Evolutionary conservation across 2,888 invertebrate species (phyloP).

Genomic region (Xanthia icteritia): DNA sequence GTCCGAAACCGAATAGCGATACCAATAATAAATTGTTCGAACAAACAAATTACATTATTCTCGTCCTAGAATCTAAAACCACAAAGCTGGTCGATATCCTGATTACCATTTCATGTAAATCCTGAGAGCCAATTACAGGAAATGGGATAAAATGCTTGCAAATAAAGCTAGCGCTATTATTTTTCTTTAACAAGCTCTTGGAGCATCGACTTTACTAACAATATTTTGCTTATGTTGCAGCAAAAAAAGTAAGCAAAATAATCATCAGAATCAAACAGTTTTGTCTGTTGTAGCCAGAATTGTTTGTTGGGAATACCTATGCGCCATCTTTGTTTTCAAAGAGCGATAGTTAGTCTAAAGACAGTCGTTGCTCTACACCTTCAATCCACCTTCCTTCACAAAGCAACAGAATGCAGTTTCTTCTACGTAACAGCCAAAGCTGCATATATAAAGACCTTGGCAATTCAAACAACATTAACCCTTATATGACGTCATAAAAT

Average conservation of each 20-base stretch:
- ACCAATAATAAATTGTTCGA: conserved; percentile 2
- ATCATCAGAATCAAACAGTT: background rate
- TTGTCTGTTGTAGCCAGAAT: background rate
- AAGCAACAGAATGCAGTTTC: background rate
- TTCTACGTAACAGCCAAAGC: background rate
- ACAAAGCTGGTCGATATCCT: conserved; percentile 10
- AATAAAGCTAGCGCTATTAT: conserved; percentile 4
- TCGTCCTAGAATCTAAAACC: conserved; percentile 13
- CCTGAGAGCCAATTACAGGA: conserved; percentile 45
- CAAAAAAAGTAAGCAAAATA: too few species aligned
- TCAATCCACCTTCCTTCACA: too few species aligned
- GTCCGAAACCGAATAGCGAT: too few species aligned
- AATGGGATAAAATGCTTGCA: conserved; percentile 5
- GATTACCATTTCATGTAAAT: conserved; percentile 55
- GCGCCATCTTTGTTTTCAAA: too few species aligned
- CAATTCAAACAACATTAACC: conserved; percentile 14
- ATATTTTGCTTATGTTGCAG: background rate
- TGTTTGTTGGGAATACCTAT: too few species aligned
- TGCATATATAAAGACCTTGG: background rate
- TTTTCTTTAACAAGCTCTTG: conserved; percentile 8
- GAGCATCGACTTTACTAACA: background rate
- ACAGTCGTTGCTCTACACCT: too few species aligned
- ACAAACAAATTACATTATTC: conserved; percentile 10
- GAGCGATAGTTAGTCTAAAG: too few species aligned
- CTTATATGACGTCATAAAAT: conserved; percentile 35